Evolutionary conservation across 2,797 vertebrate species (phyloP).

Genomic region (Diplodus sargus): DNA sequence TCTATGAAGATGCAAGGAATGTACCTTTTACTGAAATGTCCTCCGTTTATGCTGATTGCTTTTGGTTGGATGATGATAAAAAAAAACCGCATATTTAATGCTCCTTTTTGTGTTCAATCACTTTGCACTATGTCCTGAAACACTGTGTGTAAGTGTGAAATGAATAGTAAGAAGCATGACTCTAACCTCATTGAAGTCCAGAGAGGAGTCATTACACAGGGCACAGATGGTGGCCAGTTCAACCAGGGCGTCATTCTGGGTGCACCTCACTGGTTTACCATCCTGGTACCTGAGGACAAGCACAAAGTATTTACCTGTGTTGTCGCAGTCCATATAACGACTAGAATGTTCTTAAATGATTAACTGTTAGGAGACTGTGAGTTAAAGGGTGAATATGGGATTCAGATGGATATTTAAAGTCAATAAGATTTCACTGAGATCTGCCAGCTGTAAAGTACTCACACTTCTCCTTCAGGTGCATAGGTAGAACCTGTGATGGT

Average conservation of each 20-base stretch:
- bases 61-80: no score
- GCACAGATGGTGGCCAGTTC: constrained; percentile 97
- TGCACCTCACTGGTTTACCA: constrained; percentile 88
- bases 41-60: no score
- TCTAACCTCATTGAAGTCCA: constrained; percentile 96
- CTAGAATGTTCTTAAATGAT: no score
- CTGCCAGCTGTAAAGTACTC: constrained; percentile 77
- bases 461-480: constrained; percentile 96
- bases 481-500: constrained; percentile 98
- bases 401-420: neutral
- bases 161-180: neutral
- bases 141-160: neutral
- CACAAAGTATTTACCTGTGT: constrained; percentile 3
- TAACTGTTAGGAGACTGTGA: no score
- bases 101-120: neutral
- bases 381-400: no score
- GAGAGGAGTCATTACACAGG: constrained; percentile 96
- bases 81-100: neutral
- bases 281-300: constrained; percentile 88
- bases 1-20: no score
- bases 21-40: no score
- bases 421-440: neutral
- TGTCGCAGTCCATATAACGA: neutral
- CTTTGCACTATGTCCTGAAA: neutral
- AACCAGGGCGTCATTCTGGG: constrained; percentile 92